Conservation (phyloP, 1,140 invertebrate genomes). For the Chymomyza costata region DNA sequence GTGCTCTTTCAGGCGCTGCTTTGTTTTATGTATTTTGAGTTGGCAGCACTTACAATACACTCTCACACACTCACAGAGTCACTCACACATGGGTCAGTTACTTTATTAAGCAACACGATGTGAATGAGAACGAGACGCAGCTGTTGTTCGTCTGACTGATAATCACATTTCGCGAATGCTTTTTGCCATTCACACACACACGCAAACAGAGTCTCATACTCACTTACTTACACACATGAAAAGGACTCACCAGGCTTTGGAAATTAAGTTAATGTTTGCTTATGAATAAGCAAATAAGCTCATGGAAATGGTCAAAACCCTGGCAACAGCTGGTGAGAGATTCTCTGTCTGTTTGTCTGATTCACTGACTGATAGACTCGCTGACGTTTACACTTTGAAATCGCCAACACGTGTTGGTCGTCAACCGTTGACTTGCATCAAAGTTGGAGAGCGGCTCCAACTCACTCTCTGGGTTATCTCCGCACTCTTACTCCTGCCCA, state of each 20-base stretch:
- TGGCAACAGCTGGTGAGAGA: slow-evolving; percentile 4
- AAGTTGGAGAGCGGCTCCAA: slow-evolving; percentile 18
- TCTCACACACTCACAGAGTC: slow-evolving; percentile 1
- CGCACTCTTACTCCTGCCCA: not conserved
- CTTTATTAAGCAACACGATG: slow-evolving; percentile 59
- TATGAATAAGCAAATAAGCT: slow-evolving; percentile 74
- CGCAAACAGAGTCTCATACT: slow-evolving; percentile 1
- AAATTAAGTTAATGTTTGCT: slow-evolving; percentile 75
- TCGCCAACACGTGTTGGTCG: slow-evolving; percentile 59
- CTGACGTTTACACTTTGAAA: slow-evolving; percentile 69
- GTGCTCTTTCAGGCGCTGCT: not conserved
- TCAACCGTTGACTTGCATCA: too few species aligned
- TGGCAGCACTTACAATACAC: slow-evolving; percentile 4
- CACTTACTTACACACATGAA: slow-evolving; percentile 1
- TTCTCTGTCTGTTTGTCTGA: not conserved
- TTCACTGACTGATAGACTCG: slow-evolving; percentile 48
- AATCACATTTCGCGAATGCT: slow-evolving; percentile 67
- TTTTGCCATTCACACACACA: slow-evolving; percentile 32
- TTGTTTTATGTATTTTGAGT: slow-evolving; percentile 32
- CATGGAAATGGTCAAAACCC: slow-evolving; percentile 33
- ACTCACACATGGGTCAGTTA: slow-evolving; percentile 13
- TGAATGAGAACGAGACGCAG: too few species aligned
- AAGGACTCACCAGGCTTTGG: slow-evolving; percentile 25
- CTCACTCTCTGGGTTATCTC: not conserved
- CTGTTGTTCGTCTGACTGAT: slow-evolving; percentile 39